Conservation (phyloP, 2,113 vertebrate genomes). For the Heloderma charlesbogerti region DNA sequence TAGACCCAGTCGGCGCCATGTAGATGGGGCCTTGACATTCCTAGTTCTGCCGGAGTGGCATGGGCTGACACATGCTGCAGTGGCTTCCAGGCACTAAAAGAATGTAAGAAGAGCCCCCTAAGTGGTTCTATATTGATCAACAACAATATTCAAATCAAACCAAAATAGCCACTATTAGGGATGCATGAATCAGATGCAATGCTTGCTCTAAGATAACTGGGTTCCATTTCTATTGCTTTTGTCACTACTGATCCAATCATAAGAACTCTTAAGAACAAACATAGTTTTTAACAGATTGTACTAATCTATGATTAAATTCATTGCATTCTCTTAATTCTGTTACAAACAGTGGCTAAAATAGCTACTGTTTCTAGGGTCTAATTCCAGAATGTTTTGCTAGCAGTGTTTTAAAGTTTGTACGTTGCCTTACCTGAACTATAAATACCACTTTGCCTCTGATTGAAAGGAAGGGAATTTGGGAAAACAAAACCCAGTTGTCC, state of each 20-base stretch:
- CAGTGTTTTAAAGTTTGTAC: neutral
- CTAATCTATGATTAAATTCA: neutral
- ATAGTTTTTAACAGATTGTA: neutral
- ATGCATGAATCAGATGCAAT: neutral
- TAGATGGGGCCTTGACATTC: too few species aligned
- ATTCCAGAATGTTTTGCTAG: neutral
- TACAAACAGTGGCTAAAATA: neutral
- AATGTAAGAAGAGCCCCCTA: neutral
- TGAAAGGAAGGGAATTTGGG: neutral
- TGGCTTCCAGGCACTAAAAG: neutral
- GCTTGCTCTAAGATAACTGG: neutral
- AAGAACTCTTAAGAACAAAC: neutral
- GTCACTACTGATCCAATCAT: neutral
- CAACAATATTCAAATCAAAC: too few species aligned
- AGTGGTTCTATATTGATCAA: neutral
- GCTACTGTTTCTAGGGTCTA: neutral
- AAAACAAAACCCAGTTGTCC: slow-evolving; percentile 11
- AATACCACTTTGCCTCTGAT: neutral
- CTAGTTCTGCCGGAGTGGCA: neutral
- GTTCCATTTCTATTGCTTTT: neutral
- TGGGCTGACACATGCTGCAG: neutral
- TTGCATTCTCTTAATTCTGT: neutral
- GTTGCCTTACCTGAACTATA: neutral
- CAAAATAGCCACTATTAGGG: too few species aligned
- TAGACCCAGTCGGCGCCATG: too few species aligned